Evolutionary conservation across 1,140 invertebrate species (phyloP).

Genomic region (Cheumatopsyche charites): DNA sequence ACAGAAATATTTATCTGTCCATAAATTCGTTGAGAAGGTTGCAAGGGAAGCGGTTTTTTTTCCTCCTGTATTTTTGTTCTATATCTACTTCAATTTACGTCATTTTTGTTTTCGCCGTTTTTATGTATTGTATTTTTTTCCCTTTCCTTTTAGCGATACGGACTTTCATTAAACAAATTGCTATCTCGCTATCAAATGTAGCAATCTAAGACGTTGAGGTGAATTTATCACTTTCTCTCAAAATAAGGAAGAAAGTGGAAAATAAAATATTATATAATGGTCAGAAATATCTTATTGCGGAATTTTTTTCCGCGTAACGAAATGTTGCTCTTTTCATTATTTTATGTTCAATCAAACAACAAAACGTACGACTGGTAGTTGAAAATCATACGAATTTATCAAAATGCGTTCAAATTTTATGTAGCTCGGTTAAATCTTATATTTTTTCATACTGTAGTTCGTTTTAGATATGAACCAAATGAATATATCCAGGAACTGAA

Average conservation of each 20-base stretch:
- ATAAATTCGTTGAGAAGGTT: constrained; percentile 24
- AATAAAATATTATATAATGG: constrained; percentile 22
- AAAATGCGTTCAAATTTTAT: constrained; percentile 25
- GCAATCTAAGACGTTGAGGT: constrained; percentile 26
- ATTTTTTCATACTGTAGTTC: constrained; percentile 7
- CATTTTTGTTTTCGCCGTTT: constrained; percentile 17
- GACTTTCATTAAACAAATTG: constrained; percentile 27
- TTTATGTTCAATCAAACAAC: no score
- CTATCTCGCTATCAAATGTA: constrained; percentile 26
- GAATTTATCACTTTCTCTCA: constrained; percentile 24
- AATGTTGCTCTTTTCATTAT: no score
- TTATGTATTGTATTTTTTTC: not conserved
- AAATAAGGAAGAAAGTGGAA: constrained; percentile 12
- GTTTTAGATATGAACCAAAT: constrained; percentile 7
- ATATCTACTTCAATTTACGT: constrained; percentile 20
- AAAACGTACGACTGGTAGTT: constrained; percentile 18
- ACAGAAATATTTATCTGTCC: constrained; percentile 24
- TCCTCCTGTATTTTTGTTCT: not conserved
- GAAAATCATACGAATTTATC: not conserved
- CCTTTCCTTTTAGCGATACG: constrained; percentile 19
- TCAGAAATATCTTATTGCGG: constrained; percentile 12
- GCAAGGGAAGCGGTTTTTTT: constrained; percentile 20
- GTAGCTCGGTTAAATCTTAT: constrained; percentile 25
- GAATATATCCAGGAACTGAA: constrained; percentile 18
- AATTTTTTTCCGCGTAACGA: not conserved